Percentiles rank a stretch among this genome's conserved stretches.
Evolutionary conservation across 2,888 invertebrate species (phyloP).

Genomic region (Drepanosiphum platanoidis): DNA sequence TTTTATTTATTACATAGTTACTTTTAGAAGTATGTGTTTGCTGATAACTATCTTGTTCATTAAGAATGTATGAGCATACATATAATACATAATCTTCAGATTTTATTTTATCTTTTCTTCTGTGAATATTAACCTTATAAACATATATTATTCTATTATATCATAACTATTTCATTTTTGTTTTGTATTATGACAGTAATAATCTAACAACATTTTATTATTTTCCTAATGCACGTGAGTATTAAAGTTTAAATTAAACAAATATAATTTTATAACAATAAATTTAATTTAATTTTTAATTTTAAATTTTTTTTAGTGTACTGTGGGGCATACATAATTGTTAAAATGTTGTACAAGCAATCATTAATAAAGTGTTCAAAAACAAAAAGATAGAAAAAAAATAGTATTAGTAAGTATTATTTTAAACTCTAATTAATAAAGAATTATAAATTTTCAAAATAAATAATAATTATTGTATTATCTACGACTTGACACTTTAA

Average conservation of each 20-base stretch:
- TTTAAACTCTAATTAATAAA: not conserved
- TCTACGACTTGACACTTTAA: too few species aligned
- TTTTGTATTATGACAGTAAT: slow-evolving; percentile 9
- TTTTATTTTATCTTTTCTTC: slow-evolving; percentile 20
- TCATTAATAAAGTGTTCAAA: too few species aligned
- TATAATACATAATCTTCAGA: slow-evolving; percentile 13
- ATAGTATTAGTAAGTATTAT: not conserved
- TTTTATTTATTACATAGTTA: not conserved
- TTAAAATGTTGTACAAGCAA: not conserved
- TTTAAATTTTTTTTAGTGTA: not conserved
- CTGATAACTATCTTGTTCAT: not conserved
- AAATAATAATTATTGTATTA: too few species aligned
- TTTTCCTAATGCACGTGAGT: not conserved
- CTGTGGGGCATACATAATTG: not conserved
- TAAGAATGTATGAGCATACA: slow-evolving; percentile 24
- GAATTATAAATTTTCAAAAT: not conserved
- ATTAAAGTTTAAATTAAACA: not conserved
- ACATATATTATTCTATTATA: not conserved
- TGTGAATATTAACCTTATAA: not conserved
- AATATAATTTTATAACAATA: too few species aligned
- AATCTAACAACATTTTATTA: not conserved
- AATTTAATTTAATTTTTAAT: not conserved
- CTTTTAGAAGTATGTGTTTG: not conserved
- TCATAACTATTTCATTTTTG: slow-evolving; percentile 2
- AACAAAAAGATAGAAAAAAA: not conserved